Base-by-base conservation (phyloP, 2,888 invertebrate genomes). In the Diadegma fenestrale region DNA sequence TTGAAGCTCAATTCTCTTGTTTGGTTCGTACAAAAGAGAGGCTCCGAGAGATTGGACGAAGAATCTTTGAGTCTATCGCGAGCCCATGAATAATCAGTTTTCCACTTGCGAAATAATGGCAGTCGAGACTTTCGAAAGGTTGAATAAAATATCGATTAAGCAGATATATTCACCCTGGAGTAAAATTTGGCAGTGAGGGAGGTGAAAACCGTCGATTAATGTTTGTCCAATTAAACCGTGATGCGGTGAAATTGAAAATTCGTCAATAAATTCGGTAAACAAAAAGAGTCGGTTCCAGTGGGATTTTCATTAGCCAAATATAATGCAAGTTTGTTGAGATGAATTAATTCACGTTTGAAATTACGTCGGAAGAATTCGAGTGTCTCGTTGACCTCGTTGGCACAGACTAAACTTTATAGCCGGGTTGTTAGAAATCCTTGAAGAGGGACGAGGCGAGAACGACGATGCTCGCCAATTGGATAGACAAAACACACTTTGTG, bases 361-460 rank as follows among this genome's bases (percentile, higher is more conserved):
- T 73, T 37, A 30, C 30, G 75, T 33, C 14, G 22, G 30, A 75
- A 64, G 30, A 76, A 80, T 76, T 84, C 45, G 71, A 76, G 76
- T 58, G 64, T 71, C 51, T 45, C 64, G 58, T 84, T 80, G 80
- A 84, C 84, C 84, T 54, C 84, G 79, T 80, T 84, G 84, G 79
- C 84, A 51, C 30, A 66, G 66, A 72, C 77, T 48, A 72, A 80
- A 77, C 72, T 48, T 66, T 71, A 58, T 54, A 61, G 22, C 71
- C 76, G 22, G 41, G 61, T 64, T 58, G 69, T 79, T 73, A 82
- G 71, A 61, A 45, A 45, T 71, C 41, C 68, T 51, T 71, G 71
- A 64, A 64, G 45, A n/a, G 43, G 63, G 54, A 37, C 45, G 48
- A 51, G 3, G 19, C 30, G 63, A 33, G 4, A 48, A 71, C 61